Evolutionary conservation across 2,113 vertebrate genomes (phyloP).

Genomic region (Chionodraco myersi): DNA sequence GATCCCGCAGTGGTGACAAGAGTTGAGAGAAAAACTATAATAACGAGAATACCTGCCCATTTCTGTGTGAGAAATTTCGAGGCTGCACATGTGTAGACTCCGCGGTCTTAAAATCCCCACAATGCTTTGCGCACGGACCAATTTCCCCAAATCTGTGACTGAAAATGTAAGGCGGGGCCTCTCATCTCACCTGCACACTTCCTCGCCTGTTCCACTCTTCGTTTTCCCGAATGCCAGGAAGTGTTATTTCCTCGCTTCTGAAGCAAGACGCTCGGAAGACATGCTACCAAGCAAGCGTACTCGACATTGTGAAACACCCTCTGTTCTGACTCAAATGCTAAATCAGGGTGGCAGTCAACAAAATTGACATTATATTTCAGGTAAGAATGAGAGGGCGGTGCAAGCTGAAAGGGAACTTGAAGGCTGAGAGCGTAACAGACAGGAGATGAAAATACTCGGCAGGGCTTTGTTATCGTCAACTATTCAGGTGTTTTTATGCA

Average conservation of each 20-base stretch:
- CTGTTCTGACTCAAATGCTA: constrained; percentile 18
- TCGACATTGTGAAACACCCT: too few relatives aligned
- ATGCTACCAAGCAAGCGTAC: too few relatives aligned
- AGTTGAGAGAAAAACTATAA: constrained; percentile 7
- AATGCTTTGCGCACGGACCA: too few relatives aligned
- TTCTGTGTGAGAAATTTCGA: neutral
- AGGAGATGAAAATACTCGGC: constrained; percentile 18
- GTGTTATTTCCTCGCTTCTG: too few relatives aligned
- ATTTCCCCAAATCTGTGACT: too few relatives aligned
- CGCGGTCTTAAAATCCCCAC: too few relatives aligned
- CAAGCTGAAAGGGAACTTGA: constrained; percentile 36
- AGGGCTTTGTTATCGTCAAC: constrained; percentile 32
- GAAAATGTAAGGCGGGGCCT: too few relatives aligned
- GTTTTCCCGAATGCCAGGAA: too few relatives aligned
- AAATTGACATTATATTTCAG: constrained; percentile 44
- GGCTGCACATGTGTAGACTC: too few relatives aligned
- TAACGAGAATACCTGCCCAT: neutral
- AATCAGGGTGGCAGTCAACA: constrained; percentile 30
- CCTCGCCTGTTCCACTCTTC: too few relatives aligned
- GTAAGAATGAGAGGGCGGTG: constrained; percentile 24
- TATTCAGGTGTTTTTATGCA: constrained; percentile 25
- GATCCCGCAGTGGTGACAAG: neutral
- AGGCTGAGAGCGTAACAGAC: constrained; percentile 15
- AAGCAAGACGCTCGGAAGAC: too few relatives aligned
- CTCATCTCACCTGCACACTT: too few relatives aligned